Base-by-base conservation (phyloP, 1,140 invertebrate genomes). In the Lordiphosa mommai region DNA sequence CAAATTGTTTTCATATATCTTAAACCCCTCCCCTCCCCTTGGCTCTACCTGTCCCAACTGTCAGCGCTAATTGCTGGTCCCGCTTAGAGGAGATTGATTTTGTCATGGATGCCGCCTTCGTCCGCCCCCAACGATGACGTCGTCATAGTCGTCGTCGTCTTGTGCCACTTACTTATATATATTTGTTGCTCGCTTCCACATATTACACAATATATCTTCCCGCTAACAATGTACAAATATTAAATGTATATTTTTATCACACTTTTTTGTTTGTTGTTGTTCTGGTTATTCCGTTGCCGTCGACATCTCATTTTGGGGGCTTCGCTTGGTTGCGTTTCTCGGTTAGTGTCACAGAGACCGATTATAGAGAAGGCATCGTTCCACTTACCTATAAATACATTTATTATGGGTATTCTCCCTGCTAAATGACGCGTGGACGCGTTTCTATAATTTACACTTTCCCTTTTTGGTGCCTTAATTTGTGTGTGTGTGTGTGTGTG, bases 241-340 rank as follows among this genome's bases (percentile, higher is more conserved):
- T 71, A 82, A 84, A 82, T 80, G 76, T 82, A 84, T 82, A 82
- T 82, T 82, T 82, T 82, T 82, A 82, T 82, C 77, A 82, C 76
- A 82, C 77, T 80, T 67, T 80, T 51, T 60, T 40, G 48, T 38
- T 56, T 50, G 69, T 36, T 44, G 29, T 29, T 9, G 27, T 17
- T 46, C 14, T 30, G n/a, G 8, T 3, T 47, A 3, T 38, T 30
- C 12, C 14, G 34, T 37, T 10, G 34, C 14, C 34, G 17, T 43
- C 12, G n/a, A 10, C 12, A 12, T 10, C 30, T 34, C 9, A 33
- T 34, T 9, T 6, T 13, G 36, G 7, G 27, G 27, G 6, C 1
- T 34, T 16, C 7, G 3, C 30, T 33, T 16, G 44, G 58, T 60
- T 36, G 36, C 50, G 40, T 76, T 82, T 82, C 76, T 82, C 76